Percentiles rank a stretch among this genome's conserved stretches.
Evolutionary conservation across 92 coral and sea anemone species (phyloP).

Genomic region (Ricordea florida): DNA sequence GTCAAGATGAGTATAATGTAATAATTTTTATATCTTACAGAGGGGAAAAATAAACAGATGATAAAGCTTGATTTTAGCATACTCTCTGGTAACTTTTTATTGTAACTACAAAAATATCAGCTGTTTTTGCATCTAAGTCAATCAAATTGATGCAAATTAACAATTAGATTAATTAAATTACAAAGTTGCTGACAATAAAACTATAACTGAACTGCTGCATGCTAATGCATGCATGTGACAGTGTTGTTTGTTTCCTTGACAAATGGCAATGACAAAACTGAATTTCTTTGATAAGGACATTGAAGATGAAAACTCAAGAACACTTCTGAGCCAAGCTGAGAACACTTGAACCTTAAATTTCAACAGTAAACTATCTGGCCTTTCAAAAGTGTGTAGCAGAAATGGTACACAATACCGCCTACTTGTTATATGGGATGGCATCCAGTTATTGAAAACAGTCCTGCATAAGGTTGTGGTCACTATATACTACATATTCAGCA

Average conservation of each 20-base stretch:
- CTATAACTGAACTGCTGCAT: slow-evolving; percentile 22
- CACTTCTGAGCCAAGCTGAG: too few species aligned
- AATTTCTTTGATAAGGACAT: too few species aligned
- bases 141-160: slow-evolving; percentile 4
- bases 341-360: too few species aligned
- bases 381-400: too few species aligned
- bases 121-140: slow-evolving; percentile 2
- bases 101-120: slow-evolving; percentile 9
- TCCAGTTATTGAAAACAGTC: too few species aligned
- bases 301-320: too few species aligned
- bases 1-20: slow-evolving; percentile 8
- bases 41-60: slow-evolving; percentile 4
- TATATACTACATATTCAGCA: too few species aligned
- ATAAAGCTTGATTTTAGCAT: slow-evolving; percentile 17
- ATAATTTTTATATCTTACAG: slow-evolving; percentile 16
- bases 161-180: not conserved
- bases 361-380: too few species aligned
- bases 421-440: too few species aligned
- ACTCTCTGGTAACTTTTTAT: slow-evolving; percentile 13
- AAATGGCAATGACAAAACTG: too few species aligned
- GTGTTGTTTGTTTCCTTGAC: slow-evolving; percentile 18
- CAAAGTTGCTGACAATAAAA: slow-evolving; percentile 22
- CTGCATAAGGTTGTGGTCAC: too few species aligned
- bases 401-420: too few species aligned
- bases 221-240: slow-evolving; percentile 10